Base-by-base conservation (phyloP, 2,797 vertebrate genomes). In the Ctenosaura bakeri region DNA sequence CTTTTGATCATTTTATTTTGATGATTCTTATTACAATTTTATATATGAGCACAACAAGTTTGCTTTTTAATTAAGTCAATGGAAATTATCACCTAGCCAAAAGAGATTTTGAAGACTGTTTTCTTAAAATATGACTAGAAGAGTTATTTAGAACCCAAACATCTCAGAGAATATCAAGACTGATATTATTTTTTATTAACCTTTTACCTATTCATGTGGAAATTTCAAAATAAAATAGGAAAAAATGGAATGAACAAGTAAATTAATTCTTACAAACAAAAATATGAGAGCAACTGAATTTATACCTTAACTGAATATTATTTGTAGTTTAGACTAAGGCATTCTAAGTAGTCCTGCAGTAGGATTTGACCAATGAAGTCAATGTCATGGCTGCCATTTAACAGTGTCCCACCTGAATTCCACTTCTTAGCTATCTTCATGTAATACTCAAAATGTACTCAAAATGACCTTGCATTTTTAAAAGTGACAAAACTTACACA, bases 1-100 rank as follows among this genome's bases (percentile, higher is more conserved):
- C n/a, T 0, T 81, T 87, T 0, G 12, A 32, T 84, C 76, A 84
- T 66, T 64, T 81, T 18, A 38, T 93, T 93, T 73, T 84, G 62
- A 93, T 88, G 85, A 10, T 38, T 54, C 24, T 54, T 91, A 38
- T 46, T 77, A 74, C 50, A 90, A 59, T 85, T 93, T 85, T 32
- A 32, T 77, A 52, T 59, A 20, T 93, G 90, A 88, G 64, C 64
- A 79, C 10, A 59, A 69, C 77, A 66, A 56, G 16, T 54, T 56
- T 86, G 54, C 22, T 85, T 32, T 73, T 38, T 76, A 35, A 38
- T 66, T 0, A 0, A 59, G 88, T 85, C 29, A 73, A 26, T 89
- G 16, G 46, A 10, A 12, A 0, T 91, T 76, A 54, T 84, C 81
- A 62, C 1, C 0, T 71, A 3, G 42, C 86, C 1, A 9, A 83